A percentile compares a stretch with the other conserved stretches of the same genome.
Evolutionary conservation across 2,797 vertebrate genomes (phyloP).

Genomic region (Megalops cyprinoides): DNA sequence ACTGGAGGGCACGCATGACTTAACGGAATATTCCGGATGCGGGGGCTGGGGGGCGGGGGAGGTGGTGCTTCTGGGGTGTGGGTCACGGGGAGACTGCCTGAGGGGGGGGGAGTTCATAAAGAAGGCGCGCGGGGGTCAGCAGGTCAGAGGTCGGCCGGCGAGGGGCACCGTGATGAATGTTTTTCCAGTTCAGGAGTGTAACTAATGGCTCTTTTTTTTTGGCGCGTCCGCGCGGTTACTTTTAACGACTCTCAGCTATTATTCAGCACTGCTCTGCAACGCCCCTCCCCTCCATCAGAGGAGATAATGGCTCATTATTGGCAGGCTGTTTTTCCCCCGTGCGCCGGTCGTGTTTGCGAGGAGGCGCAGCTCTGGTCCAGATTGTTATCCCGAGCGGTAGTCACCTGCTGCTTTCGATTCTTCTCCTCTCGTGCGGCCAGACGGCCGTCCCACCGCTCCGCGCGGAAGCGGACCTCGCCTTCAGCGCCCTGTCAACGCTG

Average conservation of each 20-base stretch:
- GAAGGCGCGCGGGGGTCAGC: background rate
- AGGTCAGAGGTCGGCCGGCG: background rate
- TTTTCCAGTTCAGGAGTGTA: slow-evolving; percentile 5
- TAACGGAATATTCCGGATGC: background rate
- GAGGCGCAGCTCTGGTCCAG: background rate
- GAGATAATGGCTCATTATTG: background rate
- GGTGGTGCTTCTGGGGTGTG: background rate
- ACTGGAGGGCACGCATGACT: background rate
- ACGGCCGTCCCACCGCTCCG: background rate
- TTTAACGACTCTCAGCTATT: background rate
- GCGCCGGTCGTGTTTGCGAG: background rate
- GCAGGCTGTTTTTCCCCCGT: background rate
- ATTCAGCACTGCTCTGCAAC: background rate
- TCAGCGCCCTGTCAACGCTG: background rate
- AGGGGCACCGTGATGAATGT: slow-evolving; percentile 1
- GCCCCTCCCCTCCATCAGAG: background rate
- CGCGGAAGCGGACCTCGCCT: background rate
- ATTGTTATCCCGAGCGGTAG: background rate
- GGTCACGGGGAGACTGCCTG: background rate
- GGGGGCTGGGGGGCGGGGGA: background rate
- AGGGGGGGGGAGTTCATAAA: slow-evolving; percentile 14
- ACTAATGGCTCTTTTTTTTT: background rate
- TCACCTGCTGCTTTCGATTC: background rate
- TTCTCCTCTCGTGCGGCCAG: background rate
- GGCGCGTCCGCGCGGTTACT: background rate